phyloP scores from a whole-genome alignment of 2,888 invertebrate species.

The Luperina nickerlii region DNA sequence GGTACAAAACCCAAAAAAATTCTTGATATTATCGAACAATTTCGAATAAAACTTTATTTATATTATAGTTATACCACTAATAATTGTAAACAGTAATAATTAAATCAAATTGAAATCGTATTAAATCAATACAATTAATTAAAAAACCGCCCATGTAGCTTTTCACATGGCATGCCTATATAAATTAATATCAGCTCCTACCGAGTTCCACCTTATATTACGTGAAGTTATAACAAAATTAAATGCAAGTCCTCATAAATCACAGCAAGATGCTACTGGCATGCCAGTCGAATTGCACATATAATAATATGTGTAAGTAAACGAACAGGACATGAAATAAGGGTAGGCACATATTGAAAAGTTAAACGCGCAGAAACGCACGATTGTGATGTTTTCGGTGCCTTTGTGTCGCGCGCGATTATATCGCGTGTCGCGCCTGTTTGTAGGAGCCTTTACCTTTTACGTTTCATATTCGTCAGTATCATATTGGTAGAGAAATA shows the following conservation, averaged over 20 bases:
- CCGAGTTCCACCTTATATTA: constrained; percentile 23
- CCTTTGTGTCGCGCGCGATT: too few species aligned
- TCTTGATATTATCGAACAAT: neutral
- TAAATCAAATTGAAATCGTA: neutral
- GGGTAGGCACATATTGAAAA: neutral
- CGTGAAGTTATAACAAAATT: constrained; percentile 45
- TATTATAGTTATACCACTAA: neutral
- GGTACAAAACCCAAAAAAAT: neutral
- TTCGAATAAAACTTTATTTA: neutral
- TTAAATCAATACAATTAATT: constrained; percentile 18
- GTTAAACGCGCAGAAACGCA: neutral
- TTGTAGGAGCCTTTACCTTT: neutral
- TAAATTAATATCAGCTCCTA: constrained; percentile 36
- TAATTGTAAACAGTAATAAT: neutral
- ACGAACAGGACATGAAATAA: constrained; percentile 14
- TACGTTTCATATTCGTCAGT: neutral
- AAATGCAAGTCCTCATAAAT: constrained; percentile 45
- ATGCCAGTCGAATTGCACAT: constrained; percentile 16
- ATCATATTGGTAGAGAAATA: neutral
- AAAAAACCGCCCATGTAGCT: neutral
- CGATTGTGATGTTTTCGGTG: neutral
- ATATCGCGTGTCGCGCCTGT: too few species aligned
- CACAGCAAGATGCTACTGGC: constrained; percentile 32
- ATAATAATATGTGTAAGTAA: neutral
- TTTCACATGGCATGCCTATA: constrained; percentile 8